These are phyloP conservation scores for Chrysogorgia sp. DNA, from an alignment of 92 coral and sea anemone species.

Conservation along the genomic window DNA sequence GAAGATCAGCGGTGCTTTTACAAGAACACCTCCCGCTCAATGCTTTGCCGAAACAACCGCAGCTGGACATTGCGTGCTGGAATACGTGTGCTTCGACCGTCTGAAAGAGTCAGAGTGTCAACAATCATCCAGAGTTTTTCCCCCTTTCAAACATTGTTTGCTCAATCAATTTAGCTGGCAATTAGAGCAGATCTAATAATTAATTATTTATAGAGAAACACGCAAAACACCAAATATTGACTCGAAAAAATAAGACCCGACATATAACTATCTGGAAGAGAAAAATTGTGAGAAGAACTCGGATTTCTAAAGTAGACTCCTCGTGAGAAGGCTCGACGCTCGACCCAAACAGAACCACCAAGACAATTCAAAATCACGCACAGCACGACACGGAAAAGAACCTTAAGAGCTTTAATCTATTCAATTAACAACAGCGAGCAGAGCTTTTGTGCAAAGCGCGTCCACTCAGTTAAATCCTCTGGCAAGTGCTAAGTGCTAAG, in stretches of 20 bases:
- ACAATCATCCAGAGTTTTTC: neutral
- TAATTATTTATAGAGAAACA: constrained; percentile 12
- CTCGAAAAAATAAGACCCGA: neutral
- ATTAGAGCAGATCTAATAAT: constrained; percentile 28
- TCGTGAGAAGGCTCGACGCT: no score
- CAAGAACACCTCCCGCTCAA: no score
- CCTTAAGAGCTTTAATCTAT: constrained; percentile 25
- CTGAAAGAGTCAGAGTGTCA: no score
- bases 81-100: no score
- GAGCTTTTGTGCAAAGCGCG: constrained; percentile 27
- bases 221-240: neutral
- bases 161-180: constrained; percentile 21
- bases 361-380: constrained; percentile 8
- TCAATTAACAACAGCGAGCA: constrained; percentile 28
- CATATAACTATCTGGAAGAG: neutral
- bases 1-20: neutral
- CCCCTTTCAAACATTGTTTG: constrained; percentile 3
- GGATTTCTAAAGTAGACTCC: neutral
- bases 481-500: constrained; percentile 31
- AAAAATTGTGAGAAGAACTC: no score
- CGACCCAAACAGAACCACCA: neutral
- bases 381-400: constrained; percentile 38
- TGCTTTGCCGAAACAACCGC: no score
- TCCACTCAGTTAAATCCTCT: constrained; percentile 20
- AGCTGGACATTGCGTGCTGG: no score